A percentile compares a stretch with the other conserved stretches of the same genome.
Conservation (phyloP, 64 coral and sea anemone genomes). For the Actinia equina region DNA sequence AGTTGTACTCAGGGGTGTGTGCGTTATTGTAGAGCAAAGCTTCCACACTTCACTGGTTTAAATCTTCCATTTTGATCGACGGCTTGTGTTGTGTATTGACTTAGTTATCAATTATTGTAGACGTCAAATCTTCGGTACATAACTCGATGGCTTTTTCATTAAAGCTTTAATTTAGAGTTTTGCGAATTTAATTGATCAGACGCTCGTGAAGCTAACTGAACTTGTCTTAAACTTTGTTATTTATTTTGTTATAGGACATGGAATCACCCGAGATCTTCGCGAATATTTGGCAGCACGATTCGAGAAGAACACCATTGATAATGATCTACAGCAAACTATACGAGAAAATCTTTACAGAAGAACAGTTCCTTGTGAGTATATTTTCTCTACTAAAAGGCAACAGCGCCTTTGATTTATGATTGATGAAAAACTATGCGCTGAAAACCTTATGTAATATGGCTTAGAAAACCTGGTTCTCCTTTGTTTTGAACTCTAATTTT, state of each 20-base stretch:
- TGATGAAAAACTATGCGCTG: background rate
- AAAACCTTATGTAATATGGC: background rate
- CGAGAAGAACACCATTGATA: conserved; percentile 74
- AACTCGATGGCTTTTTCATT: conserved; percentile 5
- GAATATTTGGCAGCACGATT: conserved; percentile 79
- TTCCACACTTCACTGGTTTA: background rate
- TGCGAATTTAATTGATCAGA: background rate
- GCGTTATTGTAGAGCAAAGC: background rate
- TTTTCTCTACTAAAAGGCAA: background rate
- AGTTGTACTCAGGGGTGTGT: conserved; percentile 10
- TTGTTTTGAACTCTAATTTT: background rate
- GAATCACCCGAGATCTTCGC: conserved; percentile 81
- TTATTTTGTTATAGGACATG: conserved; percentile 58
- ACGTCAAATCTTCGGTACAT: background rate
- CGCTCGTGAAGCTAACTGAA: background rate
- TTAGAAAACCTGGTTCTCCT: background rate
- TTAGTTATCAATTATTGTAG: background rate
- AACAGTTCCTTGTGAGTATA: conserved; percentile 92
- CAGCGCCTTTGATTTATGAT: conserved; percentile 1
- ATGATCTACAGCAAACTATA: conserved; percentile 89
- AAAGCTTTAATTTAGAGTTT: background rate
- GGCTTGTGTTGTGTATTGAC: conserved; percentile 7
- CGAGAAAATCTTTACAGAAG: conserved; percentile 92
- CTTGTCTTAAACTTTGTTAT: background rate
- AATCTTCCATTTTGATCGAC: conserved; percentile 12